Base-by-base conservation (phyloP, 2,113 vertebrate genomes). In the Sardina pilchardus region DNA sequence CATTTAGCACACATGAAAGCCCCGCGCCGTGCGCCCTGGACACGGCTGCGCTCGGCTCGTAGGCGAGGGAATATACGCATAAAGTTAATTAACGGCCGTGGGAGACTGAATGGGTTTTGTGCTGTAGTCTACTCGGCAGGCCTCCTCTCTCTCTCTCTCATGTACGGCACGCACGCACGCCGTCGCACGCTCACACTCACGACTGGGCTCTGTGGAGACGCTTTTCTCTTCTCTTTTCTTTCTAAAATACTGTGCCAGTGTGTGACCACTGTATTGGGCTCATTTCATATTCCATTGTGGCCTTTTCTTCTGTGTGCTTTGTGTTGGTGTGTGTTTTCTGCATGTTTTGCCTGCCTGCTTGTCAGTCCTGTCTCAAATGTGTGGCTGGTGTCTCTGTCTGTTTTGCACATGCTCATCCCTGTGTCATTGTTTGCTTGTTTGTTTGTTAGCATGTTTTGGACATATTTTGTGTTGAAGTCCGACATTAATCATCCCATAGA, bases 1-100 rank as follows among this genome's bases (percentile, higher is more conserved):
- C 34, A 78, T 78, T 78, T 36, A 78, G 30, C 71, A 78, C 12
- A 78, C 71, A 78, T 78, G 71, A 78, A 78, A 78, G 34, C 71
- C 12, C 71, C 14, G 14, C 14, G 71, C 12, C 30, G 30, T 36
- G 14, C 14, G 71, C 12, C 30, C 71, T 36, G 71, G 71, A 36
- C 71, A 78, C 17, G 71, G 71, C 71, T 78, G 71, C 71, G n/a
- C n/a, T n/a, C n/a, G 14, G 71, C 71, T 78, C 19, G 71, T 78
- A 78, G 34, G 71, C 71, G 30, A 36, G 71, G 71, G 71, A 78
- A 78, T 78, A 36, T 16, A 9, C 12, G 12, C 30, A 34, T 78
- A 36, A 78, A 78, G 71, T 78, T 78, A 78, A 78, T 78, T 78
- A 78, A 78, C 71, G 71, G 36, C 71, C 3, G 30, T 12, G 30